Conservation (phyloP, 2,797 vertebrate genomes). For the Knipowitschia caucasica region DNA sequence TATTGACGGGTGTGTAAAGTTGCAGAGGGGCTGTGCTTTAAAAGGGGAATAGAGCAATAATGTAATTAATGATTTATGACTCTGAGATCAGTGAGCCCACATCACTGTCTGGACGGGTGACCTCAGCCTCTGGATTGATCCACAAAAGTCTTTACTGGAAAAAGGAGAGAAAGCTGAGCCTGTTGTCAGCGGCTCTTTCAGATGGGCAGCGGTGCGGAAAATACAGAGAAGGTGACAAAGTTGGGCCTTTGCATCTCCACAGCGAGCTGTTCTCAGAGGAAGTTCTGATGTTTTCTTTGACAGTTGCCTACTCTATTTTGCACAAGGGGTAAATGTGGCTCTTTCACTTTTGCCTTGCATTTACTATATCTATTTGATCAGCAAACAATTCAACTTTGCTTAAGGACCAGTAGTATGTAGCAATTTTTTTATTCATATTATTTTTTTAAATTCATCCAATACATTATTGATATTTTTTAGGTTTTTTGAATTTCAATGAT, state of each 20-base stretch:
- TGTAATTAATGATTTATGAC: conserved; percentile 60
- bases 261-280: neutral
- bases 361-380: no score
- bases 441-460: no score
- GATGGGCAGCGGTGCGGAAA: conserved; percentile 13
- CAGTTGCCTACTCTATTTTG: neutral
- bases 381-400: no score
- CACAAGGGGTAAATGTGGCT: no score
- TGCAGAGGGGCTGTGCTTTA: conserved; percentile 23
- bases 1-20: conserved; percentile 18
- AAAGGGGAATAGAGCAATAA: conserved; percentile 30
- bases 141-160: conserved; percentile 53
- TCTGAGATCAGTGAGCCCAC: conserved; percentile 35
- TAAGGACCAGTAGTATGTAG: no score
- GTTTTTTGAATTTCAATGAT: no score
- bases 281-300: neutral
- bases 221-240: conserved; percentile 19
- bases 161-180: conserved; percentile 27
- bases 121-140: conserved; percentile 37
- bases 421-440: no score
- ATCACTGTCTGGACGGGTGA: conserved; percentile 59
- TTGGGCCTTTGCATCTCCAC: neutral
- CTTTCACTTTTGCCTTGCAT: no score
- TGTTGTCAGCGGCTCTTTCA: conserved; percentile 35
- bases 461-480: no score